These are phyloP conservation scores for Pseudochromis fuscus DNA, from an alignment of 2,797 vertebrate genomes.

Conservation along the genomic window DNA sequence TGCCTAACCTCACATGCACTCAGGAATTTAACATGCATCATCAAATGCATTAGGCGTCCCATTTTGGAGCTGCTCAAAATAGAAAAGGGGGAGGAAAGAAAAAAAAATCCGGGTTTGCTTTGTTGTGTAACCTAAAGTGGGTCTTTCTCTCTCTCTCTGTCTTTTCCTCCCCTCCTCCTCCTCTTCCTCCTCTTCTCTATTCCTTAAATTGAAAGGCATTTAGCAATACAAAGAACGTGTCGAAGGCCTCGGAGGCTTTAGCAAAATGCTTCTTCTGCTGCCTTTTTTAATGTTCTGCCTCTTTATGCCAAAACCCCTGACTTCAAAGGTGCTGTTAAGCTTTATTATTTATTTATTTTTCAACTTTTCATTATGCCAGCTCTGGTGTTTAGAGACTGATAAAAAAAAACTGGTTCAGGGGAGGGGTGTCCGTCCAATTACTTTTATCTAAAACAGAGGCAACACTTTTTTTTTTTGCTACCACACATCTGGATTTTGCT, in stretches of 20 bases:
- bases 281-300: constrained; percentile 40
- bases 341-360: constrained; percentile 44
- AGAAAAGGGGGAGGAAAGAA: constrained; percentile 51
- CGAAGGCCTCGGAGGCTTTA: constrained; percentile 41
- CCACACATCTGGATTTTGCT: constrained; percentile 32
- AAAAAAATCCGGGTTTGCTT: constrained; percentile 56
- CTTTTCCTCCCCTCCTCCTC: neutral
- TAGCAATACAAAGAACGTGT: constrained; percentile 46
- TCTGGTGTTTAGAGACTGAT: constrained; percentile 46
- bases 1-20: constrained; percentile 68
- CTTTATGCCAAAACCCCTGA: constrained; percentile 46
- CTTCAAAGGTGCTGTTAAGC: constrained; percentile 62
- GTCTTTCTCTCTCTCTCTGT: neutral
- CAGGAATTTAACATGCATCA: constrained; percentile 69
- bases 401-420: constrained; percentile 25
- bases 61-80: constrained; percentile 66
- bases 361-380: constrained; percentile 45
- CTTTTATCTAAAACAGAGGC: constrained; percentile 53
- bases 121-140: constrained; percentile 64
- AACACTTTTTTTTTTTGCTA: no score
- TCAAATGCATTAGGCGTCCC: constrained; percentile 60
- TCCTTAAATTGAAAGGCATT: constrained; percentile 56
- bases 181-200: neutral
- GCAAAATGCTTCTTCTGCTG: constrained; percentile 25
- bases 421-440: constrained; percentile 54